Evolutionary conservation across 2,888 invertebrate species (phyloP), one percentile per base, ranked within the genome.

Genomic region (Celastrina argiolus): DNA sequence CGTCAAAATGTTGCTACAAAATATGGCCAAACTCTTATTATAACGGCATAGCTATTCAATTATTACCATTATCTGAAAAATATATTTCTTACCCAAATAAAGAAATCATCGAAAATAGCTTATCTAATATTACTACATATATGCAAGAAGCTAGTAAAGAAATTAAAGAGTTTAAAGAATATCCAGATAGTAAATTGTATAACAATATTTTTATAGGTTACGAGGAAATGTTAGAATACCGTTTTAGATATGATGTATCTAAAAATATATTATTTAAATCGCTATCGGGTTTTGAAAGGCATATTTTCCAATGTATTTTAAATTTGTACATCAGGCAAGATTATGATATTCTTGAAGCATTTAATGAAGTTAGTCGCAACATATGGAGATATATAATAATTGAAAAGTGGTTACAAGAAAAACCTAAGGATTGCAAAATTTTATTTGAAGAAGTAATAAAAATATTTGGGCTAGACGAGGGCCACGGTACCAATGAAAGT

Each of bases 221-320:
- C 28, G 58, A 58, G 8, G 65, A 65, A 41, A 65, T 65, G 65
- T 41, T 65, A 18, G 3, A 65, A 58, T 65, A 65, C 26, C 14
- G n/a, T 7, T 22, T 39, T 16, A 39, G 1, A n/a, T 6, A 41
- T 7, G 28, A 58, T 18, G 41, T 16, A 1, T n/a, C 22, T 41
- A 65, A 58, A 41, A 18, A 28, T 8, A 10, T 12, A 18, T 5
- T 28, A 18, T 59, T 56, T 42, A n/a, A 65, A 42, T 65, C 65
- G 1, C 56, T 65, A 26, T 18, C 39, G 16, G 10, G 8, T 16
- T 31, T 65, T 12, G 41, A 65, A 36, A 65, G 2, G 10, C 18
- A 41, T 56, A 42, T 65, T n/a, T 41, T 65, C 1, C 6, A 65
- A 59, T 31, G 65, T 31, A 18, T 65, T 31, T 31, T 65, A 7